Percentiles rank a stretch among this genome's conserved stretches.
phyloP scores from a whole-genome alignment of 2,888 invertebrate genomes.

The Chaetogeoica ovagalla region DNA sequence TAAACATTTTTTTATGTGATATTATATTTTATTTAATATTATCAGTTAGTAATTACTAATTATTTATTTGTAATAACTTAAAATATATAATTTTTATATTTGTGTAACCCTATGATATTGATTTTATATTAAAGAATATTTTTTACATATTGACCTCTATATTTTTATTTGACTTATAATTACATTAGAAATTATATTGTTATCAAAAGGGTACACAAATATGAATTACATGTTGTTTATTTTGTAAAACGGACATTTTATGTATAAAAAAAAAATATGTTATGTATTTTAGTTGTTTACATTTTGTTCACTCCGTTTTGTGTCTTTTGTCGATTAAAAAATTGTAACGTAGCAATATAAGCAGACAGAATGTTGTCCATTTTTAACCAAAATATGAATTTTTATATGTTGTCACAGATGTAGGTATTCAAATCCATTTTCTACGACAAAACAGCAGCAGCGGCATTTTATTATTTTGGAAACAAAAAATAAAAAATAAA shows the following conservation, averaged over 20 bases:
- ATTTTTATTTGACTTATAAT: not conserved
- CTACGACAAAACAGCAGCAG: constrained; percentile 44
- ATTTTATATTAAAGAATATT: not conserved
- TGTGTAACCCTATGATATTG: not conserved
- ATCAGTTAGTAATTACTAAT: not conserved
- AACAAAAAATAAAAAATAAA: not conserved
- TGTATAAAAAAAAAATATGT: constrained; percentile 1
- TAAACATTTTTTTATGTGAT: not conserved
- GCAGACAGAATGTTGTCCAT: constrained; percentile 28
- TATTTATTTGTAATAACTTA: constrained; percentile 3
- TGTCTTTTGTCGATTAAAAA: constrained; percentile 14
- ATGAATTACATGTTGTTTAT: constrained; percentile 19
- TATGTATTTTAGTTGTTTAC: constrained; percentile 10
- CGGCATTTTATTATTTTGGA: constrained; percentile 41
- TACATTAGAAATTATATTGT: not conserved
- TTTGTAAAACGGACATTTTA: constrained; percentile 43
- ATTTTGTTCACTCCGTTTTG: constrained; percentile 43
- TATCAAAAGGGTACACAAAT: constrained; percentile 11
- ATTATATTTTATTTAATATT: constrained; percentile 7
- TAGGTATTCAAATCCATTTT: constrained; percentile 46
- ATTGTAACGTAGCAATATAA: constrained; percentile 39
- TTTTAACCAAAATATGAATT: constrained; percentile 43
- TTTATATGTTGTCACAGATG: constrained; percentile 52
- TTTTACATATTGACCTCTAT: not conserved
- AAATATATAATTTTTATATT: constrained; percentile 11